Base-by-base conservation (phyloP, 2,888 invertebrate genomes). In the Lymantria monacha region DNA sequence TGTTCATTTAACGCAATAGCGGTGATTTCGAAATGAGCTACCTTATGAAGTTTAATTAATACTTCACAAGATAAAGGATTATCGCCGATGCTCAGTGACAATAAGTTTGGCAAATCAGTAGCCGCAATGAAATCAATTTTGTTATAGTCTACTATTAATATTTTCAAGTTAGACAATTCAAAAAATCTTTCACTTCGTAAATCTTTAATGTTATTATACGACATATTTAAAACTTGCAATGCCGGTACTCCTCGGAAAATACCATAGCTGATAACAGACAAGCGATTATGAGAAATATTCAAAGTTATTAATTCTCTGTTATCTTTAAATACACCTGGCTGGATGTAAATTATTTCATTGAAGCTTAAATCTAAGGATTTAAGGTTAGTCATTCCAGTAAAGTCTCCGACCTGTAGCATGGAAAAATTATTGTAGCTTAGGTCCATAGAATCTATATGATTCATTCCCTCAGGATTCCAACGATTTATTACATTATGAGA, bases 271-370 rank as follows among this genome's bases (percentile, higher is more conserved):
- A 87, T 52, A 14, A 54, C 51, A 0, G 59, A 58, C 33, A 87
- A 59, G 7, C 14, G 59, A 52, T 87, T 87, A 57, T 86, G 83
- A 12, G 87, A 87, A 48, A 87, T 56, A 46, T 85, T 85, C 5
- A 87, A 63, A n/a, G 43, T 47, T 11, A 53, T n/a, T 30, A 87
- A 63, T 7, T 69, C 49, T 5, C 31, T 47, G 22, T 80, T 84
- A 8, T 83, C 75, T 60, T 70, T 79, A 49, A 87, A 83, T 38
- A 70, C 66, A 5, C 83, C 82, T 1, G 85, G 79, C 63, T 85
- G 81, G 48, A 87, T 76, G 22, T 50, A 73, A 30, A 54, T 63
- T 54, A 87, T 74, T 55, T 74, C 63, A 51, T 87, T 87, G 30
- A 57, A 72, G 58, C 85, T 84, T 14, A 87, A 50, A 65, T 87